These are phyloP conservation scores for Cephus pulcher DNA, from an alignment of 2,888 invertebrate genomes.

Conservation along the genomic window DNA sequence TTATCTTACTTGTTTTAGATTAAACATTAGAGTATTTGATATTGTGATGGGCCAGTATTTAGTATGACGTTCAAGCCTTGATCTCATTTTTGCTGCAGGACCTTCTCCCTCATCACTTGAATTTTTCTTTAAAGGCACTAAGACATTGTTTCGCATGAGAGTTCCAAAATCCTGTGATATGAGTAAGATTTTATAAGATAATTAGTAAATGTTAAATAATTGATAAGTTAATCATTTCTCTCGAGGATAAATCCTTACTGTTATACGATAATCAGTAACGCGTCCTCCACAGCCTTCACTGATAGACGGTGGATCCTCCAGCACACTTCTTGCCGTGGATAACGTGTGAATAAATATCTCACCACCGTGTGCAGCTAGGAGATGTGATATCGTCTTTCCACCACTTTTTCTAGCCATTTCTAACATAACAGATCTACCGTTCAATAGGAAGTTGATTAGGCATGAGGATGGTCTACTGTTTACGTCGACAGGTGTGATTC, in stretches of 20 bases:
- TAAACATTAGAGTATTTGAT: conserved; percentile 88
- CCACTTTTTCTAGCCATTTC: conserved; percentile 90
- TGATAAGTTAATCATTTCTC: neutral
- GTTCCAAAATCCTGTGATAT: conserved; percentile 82
- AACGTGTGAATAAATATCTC: conserved; percentile 96
- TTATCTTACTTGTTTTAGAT: conserved; percentile 76
- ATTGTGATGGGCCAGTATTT: conserved; percentile 92
- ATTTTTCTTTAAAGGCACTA: conserved; percentile 76
- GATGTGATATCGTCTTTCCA: conserved; percentile 90
- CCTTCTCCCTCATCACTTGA: conserved; percentile 64
- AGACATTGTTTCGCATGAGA: conserved; percentile 85
- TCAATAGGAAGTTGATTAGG: conserved; percentile 95
- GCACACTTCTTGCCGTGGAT: conserved; percentile 84
- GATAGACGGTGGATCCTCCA: conserved; percentile 95
- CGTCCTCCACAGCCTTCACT: conserved; percentile 95
- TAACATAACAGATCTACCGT: conserved; percentile 91
- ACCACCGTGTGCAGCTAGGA: conserved; percentile 93
- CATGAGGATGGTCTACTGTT: conserved; percentile 97
- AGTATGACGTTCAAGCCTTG: conserved; percentile 81
- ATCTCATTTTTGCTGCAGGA: conserved; percentile 75
- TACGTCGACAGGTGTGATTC: conserved; percentile 96
- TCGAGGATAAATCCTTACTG: conserved; percentile 52
- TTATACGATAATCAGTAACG: conserved; percentile 89
- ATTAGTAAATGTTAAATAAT: neutral
- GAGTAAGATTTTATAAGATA: neutral